These are phyloP conservation scores for Bradypodion pumilum DNA, from an alignment of 2,797 vertebrate species.

Conservation along the genomic window DNA sequence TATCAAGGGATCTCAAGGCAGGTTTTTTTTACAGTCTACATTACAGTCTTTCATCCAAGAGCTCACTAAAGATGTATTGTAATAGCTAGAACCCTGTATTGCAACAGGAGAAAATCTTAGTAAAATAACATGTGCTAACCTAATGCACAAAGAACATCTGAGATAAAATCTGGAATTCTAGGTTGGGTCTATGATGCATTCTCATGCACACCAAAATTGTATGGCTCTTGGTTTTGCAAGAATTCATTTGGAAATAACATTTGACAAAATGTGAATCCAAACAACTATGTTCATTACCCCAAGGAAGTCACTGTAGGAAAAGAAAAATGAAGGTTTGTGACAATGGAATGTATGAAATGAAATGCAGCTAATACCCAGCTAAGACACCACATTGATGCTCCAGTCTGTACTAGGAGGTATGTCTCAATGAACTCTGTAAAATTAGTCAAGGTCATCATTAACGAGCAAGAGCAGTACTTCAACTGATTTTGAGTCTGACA, in stretches of 20 bases:
- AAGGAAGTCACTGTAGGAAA: no score
- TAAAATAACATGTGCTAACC: background rate
- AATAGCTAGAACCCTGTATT: background rate
- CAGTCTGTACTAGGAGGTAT: background rate
- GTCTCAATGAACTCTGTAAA: background rate
- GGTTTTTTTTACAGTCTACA: background rate
- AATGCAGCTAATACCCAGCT: background rate
- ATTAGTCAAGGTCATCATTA: background rate
- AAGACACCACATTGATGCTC: background rate
- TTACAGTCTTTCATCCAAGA: background rate
- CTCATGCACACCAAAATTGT: no score
- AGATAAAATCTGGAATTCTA: background rate
- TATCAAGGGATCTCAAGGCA: no score
- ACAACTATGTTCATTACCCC: background rate
- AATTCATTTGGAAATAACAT: background rate
- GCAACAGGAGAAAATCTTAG: background rate
- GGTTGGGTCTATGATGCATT: background rate
- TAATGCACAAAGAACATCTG: background rate
- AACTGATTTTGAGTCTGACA: background rate
- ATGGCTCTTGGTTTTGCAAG: no score
- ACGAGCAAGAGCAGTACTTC: background rate
- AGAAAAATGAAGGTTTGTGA: background rate
- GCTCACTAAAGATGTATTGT: background rate
- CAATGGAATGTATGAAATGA: background rate
- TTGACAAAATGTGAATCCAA: background rate